Evolutionary conservation across 2,113 vertebrate genomes (phyloP).

Genomic region (Paraplagusia blochii): DNA sequence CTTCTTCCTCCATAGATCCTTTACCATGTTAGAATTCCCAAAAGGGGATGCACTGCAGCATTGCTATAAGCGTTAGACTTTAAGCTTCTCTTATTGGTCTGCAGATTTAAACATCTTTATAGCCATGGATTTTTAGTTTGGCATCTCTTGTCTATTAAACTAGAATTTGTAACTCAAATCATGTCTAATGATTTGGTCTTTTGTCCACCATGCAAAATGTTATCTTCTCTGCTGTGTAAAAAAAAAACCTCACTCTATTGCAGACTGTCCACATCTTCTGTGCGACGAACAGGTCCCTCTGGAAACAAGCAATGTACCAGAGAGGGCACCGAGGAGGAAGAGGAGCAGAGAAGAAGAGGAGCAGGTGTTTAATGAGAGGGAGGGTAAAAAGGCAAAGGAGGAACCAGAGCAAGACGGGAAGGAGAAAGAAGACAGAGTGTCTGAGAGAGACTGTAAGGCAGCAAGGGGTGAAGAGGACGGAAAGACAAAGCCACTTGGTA

Average conservation of each 20-base stretch:
- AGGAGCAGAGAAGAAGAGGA: constrained; percentile 42
- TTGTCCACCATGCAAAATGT: no score
- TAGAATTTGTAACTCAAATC: no score
- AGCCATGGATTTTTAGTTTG: no score
- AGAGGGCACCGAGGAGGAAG: constrained; percentile 41
- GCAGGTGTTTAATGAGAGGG: constrained; percentile 34
- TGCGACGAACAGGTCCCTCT: constrained; percentile 71
- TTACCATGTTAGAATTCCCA: no score
- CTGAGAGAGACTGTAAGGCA: constrained; percentile 9
- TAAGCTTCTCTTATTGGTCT: no score
- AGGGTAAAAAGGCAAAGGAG: constrained; percentile 34
- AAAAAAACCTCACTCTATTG: constrained; percentile 35
- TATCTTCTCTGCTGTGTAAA: no score
- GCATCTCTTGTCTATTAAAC: no score
- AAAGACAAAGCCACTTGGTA: constrained; percentile 31
- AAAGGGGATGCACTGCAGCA: no score
- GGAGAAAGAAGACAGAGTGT: constrained; percentile 17
- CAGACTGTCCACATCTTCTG: constrained; percentile 70
- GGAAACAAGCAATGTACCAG: constrained; percentile 33
- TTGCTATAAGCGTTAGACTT: no score
- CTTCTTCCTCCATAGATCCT: no score
- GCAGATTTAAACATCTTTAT: no score
- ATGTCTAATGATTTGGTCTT: no score
- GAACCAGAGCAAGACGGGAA: constrained; percentile 15
- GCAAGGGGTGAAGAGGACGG: constrained; percentile 39